Evolutionary conservation across 2,113 vertebrate genomes (phyloP), one percentile per base, ranked within the genome.

Genomic region (Heterotis niloticus): DNA sequence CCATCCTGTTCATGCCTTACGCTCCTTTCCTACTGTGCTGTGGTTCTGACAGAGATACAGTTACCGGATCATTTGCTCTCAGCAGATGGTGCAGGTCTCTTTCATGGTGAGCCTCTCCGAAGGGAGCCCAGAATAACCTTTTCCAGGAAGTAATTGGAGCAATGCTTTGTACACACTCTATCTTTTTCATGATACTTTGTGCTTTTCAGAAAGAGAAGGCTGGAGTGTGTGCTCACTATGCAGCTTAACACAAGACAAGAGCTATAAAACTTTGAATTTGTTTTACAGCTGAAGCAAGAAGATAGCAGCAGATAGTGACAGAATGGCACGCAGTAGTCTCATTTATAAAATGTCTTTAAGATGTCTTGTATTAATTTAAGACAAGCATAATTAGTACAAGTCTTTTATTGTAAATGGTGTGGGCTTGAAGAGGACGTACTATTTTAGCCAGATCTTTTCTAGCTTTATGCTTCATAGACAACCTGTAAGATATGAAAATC

Each of bases 301-400:
- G 23, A 74, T 54, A 26, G 14, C 24, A 23, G 51, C 12, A 56
- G n/a, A 5, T 57, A 73, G 23, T 74, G 54, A 74, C 20, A 57
- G 23, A 57, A 52, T 52, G 26, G 23, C 71, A 24, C 10, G 10
- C 59, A 62, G 20, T 20, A 62, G 1, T 62, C 14, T 62, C 3
- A 62, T 1, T 17, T 14, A 20, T 14, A 20, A 2, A 62, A 4
- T 17, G 59, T 23, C 52, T 56, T 73, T 73, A 14, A 11, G 3
- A n/a, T 54, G n/a, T 73, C n/a, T 72, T 73, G 70, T 57, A 56
- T 54, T 56, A 54, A 72, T 72, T 24, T 14, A 52, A 72, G 34
- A 20, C 9, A 23, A 72, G n/a, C 20, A 14, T 24, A 57, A 67
- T 64, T 20, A 64, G 51, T 70, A n/a, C 12, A 73, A 26, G n/a